Conservation (phyloP, 2,797 vertebrate genomes). For the Chelmon rostratus region DNA sequence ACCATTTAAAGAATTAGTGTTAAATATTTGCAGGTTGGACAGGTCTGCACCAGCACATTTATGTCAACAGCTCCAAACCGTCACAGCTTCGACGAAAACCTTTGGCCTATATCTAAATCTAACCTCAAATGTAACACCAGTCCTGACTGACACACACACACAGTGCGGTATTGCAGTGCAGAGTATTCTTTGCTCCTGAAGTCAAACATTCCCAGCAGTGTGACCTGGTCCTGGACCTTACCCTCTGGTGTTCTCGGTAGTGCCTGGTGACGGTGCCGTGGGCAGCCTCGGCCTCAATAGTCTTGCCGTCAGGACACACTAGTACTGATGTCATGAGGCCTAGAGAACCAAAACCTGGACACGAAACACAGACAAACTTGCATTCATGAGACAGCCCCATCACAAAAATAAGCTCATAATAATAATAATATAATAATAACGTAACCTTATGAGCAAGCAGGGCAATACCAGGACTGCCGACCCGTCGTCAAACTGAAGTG, state of each 20-base stretch:
- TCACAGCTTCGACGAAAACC: background rate
- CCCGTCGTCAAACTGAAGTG: background rate
- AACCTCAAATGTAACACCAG: background rate
- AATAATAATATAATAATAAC: too few relatives aligned
- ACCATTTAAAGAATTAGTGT: background rate
- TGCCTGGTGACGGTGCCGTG: conserved; percentile 97
- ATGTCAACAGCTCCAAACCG: background rate
- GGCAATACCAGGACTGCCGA: background rate
- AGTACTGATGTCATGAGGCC: conserved; percentile 97
- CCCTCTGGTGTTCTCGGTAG: conserved; percentile 97
- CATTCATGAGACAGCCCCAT: background rate
- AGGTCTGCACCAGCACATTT: background rate
- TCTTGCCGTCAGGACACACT: conserved; percentile 96
- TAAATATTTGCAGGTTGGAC: background rate
- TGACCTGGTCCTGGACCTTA: conserved; percentile 61
- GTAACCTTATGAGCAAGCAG: too few relatives aligned
- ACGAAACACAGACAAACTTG: background rate
- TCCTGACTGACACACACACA: too few relatives aligned
- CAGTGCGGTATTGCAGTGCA: too few relatives aligned
- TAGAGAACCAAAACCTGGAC: conserved; percentile 95
- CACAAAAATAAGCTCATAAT: conserved; percentile 1
- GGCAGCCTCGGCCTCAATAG: conserved; percentile 96
- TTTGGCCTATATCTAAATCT: background rate
- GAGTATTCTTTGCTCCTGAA: too few relatives aligned
- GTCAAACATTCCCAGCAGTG: background rate